A percentile compares a stretch with the other conserved stretches of the same genome.
phyloP scores from a whole-genome alignment of 2,888 invertebrate species.

The Ectemnius cavifrons region DNA sequence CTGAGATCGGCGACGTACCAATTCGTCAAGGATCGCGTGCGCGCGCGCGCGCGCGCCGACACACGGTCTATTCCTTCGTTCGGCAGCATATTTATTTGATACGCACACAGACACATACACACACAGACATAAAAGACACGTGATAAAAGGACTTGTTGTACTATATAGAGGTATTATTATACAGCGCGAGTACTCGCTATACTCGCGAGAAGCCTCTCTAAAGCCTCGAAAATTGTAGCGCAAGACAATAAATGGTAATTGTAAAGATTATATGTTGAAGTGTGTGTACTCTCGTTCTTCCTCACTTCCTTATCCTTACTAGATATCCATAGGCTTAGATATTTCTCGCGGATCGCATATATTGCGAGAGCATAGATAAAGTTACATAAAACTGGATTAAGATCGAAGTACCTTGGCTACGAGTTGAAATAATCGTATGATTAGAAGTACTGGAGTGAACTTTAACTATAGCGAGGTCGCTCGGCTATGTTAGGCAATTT shows the following conservation, averaged over 20 bases:
- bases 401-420: too few species aligned
- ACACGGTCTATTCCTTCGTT: conserved; percentile 23
- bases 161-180: conserved; percentile 16
- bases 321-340: too few species aligned
- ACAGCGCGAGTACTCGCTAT: conserved; percentile 10
- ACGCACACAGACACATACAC: not conserved
- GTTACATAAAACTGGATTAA: too few species aligned
- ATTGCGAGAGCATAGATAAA: too few species aligned
- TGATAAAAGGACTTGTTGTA: conserved; percentile 36
- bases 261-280: conserved; percentile 56
- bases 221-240: conserved; percentile 64
- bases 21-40: conserved; percentile 21
- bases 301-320: too few species aligned
- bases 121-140: conserved; percentile 6
- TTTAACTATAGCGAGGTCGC: too few species aligned
- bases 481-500: too few species aligned
- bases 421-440: too few species aligned
- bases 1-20: conserved; percentile 11
- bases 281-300: too few species aligned
- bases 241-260: conserved; percentile 73
- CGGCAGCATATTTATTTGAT: conserved; percentile 50
- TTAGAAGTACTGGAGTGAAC: too few species aligned
- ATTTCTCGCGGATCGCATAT: too few species aligned
- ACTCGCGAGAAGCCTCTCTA: conserved; percentile 41
- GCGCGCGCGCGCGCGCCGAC: conserved; percentile 26